Base-by-base conservation (phyloP, 2,888 invertebrate species). In the Embidobia sp. region DNA sequence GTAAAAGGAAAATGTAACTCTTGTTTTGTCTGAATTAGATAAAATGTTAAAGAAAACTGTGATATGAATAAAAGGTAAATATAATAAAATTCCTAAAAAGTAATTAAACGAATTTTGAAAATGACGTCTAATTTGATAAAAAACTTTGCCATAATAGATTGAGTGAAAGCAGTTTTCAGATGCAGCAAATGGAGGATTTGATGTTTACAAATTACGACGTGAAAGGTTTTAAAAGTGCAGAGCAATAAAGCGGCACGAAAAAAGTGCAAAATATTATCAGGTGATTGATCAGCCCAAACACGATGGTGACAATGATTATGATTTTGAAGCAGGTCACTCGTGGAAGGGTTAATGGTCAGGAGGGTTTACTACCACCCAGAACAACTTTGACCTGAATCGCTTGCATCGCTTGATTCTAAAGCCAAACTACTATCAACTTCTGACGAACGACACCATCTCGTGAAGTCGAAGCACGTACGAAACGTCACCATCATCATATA, bases 301-400 rank as follows among this genome's bases (percentile, higher is more conserved):
- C 33, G 61, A 66, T 44, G 66, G 33, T 59, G 49, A 49, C 61
- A 76, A 79, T 80, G 79, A 83, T 79, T 80, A 78, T 75, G 77
- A 81, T 81, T 79, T 77, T 69, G 73, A 84, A 83, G 80, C 79
- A 73, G 84, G 83, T 85, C 82, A 80, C 48, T 80, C 78, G 80
- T 79, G 79, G 79, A 82, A 82, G 80, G 83, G 83, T 78, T 79
- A 82, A 82, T 77, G 79, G 80, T 82, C 82, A 69, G 53, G 74
- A 27, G 74, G 75, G 77, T 83, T 81, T 78, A 78, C 79, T 64
- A 59, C 79, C 67, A 35, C 75, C 78, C 79, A 79, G 81, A 84
- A 85, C 83, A 86, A 84, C 85, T 86, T 85, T 87, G 87, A 87
- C 87, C 87, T 82, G 84, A 81, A 87, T 87, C 80, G 81, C 79